phyloP scores from a whole-genome alignment of 2,797 vertebrate genomes.

The Sylvilagus floridanus region DNA sequence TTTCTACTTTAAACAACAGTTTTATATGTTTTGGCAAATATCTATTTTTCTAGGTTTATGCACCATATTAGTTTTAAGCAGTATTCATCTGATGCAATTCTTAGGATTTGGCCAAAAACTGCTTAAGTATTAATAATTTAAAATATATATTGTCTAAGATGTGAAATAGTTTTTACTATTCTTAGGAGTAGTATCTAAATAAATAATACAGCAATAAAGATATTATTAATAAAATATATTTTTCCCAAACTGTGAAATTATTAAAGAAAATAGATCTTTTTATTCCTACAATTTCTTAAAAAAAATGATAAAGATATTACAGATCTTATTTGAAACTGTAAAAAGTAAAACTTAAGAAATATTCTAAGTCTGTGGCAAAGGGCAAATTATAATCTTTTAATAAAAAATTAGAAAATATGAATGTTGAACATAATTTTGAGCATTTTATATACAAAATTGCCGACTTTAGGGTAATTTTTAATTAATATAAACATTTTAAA shows the following conservation, averaged over 20 bases:
- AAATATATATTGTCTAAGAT: not conserved
- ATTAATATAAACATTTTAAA: not conserved
- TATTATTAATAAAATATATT: conserved; percentile 56
- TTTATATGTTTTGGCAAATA: conserved; percentile 32
- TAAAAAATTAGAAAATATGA: conserved; percentile 2
- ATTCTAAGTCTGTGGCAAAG: not conserved
- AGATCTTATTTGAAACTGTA: conserved; percentile 44
- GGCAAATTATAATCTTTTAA: conserved; percentile 48
- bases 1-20: conserved; percentile 58
- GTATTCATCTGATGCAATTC: conserved; percentile 33
- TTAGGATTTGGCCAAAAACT: conserved; percentile 52
- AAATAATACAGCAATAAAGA: conserved; percentile 17
- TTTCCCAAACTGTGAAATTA: conserved; percentile 26
- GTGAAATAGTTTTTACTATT: conserved; percentile 46
- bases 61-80: conserved; percentile 27
- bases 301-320: conserved; percentile 15
- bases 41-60: conserved; percentile 44
- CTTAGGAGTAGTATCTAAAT: conserved; percentile 43
- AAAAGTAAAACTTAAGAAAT: not conserved
- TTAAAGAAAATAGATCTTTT: conserved; percentile 36
- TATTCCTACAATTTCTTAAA: conserved; percentile 35
- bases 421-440: not conserved
- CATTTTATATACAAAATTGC: conserved; percentile 40
- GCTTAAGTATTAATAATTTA: conserved; percentile 46
- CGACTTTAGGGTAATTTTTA: conserved; percentile 22